Evolutionary conservation across 2,888 invertebrate species (phyloP).

Genomic region (Gastracanthus pulcherrimus): DNA sequence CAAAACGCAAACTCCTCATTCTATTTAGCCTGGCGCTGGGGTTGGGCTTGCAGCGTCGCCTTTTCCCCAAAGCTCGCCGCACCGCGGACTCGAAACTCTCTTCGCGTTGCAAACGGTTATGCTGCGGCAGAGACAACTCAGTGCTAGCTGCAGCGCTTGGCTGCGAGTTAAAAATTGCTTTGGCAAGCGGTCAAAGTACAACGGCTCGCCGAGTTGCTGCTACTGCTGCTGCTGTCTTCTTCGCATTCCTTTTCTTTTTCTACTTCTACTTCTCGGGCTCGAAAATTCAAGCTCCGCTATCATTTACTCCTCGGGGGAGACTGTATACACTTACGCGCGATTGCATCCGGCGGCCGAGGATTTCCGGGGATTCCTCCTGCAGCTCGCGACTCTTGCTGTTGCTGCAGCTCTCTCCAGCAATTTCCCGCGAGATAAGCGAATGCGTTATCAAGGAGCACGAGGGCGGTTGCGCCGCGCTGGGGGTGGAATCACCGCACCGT

Average conservation of each 20-base stretch:
- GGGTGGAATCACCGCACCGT: background rate
- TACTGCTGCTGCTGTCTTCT: too few relatives aligned
- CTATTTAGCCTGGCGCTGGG: too few relatives aligned
- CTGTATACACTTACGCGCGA: constrained; percentile 21
- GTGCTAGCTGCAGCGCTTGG: too few relatives aligned
- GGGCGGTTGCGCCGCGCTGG: background rate
- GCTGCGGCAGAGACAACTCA: background rate
- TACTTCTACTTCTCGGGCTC: background rate
- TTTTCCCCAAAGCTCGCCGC: too few relatives aligned
- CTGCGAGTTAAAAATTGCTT: constrained; percentile 29
- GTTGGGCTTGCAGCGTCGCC: too few relatives aligned
- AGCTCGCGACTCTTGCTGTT: background rate
- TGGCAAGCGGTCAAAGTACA: constrained; percentile 45
- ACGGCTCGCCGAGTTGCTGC: too few relatives aligned
- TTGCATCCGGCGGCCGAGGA: constrained; percentile 23
- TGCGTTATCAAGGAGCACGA: constrained; percentile 23
- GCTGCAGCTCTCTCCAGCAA: background rate
- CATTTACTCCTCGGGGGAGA: constrained; percentile 9
- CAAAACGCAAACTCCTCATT: background rate
- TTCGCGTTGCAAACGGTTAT: background rate
- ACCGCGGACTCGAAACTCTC: too few relatives aligned
- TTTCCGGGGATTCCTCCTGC: constrained; percentile 12
- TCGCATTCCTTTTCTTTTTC: background rate
- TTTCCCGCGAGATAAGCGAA: constrained; percentile 40
- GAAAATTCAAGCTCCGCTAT: constrained; percentile 17